Conservation (phyloP, 2,797 vertebrate species). For the Sylvilagus floridanus region DNA sequence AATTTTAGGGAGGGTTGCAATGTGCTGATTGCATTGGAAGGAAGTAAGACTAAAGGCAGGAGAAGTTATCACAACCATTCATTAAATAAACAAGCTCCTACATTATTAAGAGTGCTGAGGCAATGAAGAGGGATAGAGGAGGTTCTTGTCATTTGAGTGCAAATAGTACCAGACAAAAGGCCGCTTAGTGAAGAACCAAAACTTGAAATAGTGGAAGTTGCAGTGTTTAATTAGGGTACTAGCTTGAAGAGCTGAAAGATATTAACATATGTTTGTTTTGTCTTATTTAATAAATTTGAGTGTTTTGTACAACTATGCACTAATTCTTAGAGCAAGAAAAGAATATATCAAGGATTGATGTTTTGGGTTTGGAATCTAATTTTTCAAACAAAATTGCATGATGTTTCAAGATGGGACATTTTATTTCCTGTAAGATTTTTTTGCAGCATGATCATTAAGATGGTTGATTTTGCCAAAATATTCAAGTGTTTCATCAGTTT, state of each 20-base stretch:
- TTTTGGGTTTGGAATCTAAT: conserved; percentile 31
- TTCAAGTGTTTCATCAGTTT: conserved; percentile 51
- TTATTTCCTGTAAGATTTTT: conserved; percentile 48
- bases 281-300: conserved; percentile 58
- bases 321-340: conserved; percentile 53
- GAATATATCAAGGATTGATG: neutral
- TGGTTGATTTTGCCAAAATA: conserved; percentile 48
- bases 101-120: neutral
- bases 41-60: neutral
- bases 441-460: conserved; percentile 13
- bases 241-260: conserved; percentile 27
- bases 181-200: conserved; percentile 8
- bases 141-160: conserved; percentile 10
- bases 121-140: neutral
- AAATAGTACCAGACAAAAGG: conserved; percentile 10
- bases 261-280: conserved; percentile 19
- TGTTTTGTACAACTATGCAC: neutral
- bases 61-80: neutral
- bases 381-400: conserved; percentile 54
- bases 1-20: neutral
- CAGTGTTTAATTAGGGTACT: neutral
- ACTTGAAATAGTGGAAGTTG: neutral
- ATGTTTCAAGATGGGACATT: conserved; percentile 45
- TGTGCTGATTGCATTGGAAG: conserved; percentile 10
- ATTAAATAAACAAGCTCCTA: conserved; percentile 38